phyloP scores from a whole-genome alignment of 35 echinoderm and acorn worm genomes.

The Antedon bifida region DNA sequence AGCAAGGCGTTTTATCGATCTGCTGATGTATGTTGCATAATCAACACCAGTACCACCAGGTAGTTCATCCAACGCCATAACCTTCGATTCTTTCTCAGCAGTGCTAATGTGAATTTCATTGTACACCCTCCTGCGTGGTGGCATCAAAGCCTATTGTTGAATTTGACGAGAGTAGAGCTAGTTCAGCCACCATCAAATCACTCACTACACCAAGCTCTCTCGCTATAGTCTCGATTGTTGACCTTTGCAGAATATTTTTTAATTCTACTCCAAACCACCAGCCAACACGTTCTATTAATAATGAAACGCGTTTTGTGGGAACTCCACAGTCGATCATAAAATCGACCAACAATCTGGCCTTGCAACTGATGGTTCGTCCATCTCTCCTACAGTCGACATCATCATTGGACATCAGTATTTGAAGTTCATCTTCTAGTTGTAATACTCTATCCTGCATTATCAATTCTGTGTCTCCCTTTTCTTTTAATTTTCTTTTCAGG shows the following conservation, averaged over 20 bases:
- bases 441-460: neutral
- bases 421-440: neutral
- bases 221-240: conserved; percentile 20
- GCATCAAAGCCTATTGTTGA: conserved; percentile 37
- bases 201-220: conserved; percentile 22
- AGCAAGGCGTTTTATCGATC: conserved; percentile 4
- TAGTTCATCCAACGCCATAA: conserved; percentile 24
- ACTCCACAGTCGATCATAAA: neutral
- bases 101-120: conserved; percentile 23
- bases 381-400: neutral
- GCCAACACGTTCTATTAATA: neutral
- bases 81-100: neutral
- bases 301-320: neutral
- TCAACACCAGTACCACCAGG: conserved; percentile 26
- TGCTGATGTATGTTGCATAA: conserved; percentile 7
- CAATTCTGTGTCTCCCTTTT: neutral
- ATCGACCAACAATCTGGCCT: neutral
- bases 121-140: conserved; percentile 34
- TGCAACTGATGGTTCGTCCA: neutral
- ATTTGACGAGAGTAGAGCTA: neutral
- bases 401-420: neutral
- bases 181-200: conserved; percentile 10
- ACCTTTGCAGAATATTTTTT: neutral
- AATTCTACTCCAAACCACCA: neutral
- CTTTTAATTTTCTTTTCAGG: neutral